Evolutionary conservation across 2,113 vertebrate species (phyloP).

Genomic region (Raja brachyura): DNA sequence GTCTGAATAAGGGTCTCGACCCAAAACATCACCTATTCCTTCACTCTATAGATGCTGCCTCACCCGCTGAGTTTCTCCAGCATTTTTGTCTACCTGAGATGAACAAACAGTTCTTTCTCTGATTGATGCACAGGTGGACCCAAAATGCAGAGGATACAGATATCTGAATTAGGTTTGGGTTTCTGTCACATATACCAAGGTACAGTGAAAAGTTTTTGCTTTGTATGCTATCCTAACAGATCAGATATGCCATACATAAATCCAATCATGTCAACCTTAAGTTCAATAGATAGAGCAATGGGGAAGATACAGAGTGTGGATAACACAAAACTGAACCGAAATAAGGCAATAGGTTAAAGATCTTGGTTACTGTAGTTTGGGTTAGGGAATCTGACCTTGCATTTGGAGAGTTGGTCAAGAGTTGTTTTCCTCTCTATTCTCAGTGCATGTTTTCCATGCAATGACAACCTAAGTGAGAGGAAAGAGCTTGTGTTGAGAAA

Average conservation of each 20-base stretch:
- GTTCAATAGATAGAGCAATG: too few relatives aligned
- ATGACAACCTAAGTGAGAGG: not conserved
- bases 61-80: too few relatives aligned
- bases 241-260: too few relatives aligned
- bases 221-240: too few relatives aligned
- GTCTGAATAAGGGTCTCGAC: too few relatives aligned
- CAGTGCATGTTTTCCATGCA: not conserved
- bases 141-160: not conserved
- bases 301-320: not conserved
- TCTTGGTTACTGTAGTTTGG: not conserved
- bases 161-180: too few relatives aligned
- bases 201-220: too few relatives aligned
- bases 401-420: not conserved
- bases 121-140: not conserved
- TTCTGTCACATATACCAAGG: too few relatives aligned
- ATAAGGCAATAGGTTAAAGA: not conserved
- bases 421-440: not conserved
- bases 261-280: too few relatives aligned
- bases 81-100: too few relatives aligned
- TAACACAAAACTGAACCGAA: not conserved
- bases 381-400: not conserved
- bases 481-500: not conserved
- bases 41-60: too few relatives aligned
- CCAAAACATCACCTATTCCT: too few relatives aligned
- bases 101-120: not conserved